These are phyloP conservation scores for Xyrauchen texanus DNA, from an alignment of 2,113 vertebrate species.

Conservation along the genomic window DNA sequence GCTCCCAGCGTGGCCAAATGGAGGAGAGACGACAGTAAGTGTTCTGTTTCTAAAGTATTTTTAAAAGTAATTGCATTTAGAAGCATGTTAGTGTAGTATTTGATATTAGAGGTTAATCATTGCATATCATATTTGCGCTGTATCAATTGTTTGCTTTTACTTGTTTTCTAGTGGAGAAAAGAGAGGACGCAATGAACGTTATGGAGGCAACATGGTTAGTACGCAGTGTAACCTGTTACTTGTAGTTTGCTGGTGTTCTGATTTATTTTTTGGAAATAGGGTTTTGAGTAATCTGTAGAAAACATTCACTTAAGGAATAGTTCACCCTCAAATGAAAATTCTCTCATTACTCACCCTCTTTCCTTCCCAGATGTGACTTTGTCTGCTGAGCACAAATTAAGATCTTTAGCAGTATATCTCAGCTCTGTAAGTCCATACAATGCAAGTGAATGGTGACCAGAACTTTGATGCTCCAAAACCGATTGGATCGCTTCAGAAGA, in stretches of 20 bases:
- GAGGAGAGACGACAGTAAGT: conserved; percentile 81
- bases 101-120: not conserved
- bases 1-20: conserved; percentile 74
- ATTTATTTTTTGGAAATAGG: not conserved
- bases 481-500: too few relatives aligned
- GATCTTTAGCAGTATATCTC: too few relatives aligned
- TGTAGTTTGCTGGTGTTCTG: not conserved
- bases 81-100: not conserved
- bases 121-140: not conserved
- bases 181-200: conserved; percentile 91
- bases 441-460: too few relatives aligned
- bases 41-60: conserved; percentile 16
- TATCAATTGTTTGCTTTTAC: conserved; percentile 35
- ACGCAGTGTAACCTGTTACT: not conserved
- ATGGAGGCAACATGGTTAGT: conserved; percentile 92
- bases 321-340: too few relatives aligned
- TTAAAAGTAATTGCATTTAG: not conserved
- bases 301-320: too few relatives aligned
- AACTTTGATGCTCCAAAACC: too few relatives aligned
- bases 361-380: too few relatives aligned
- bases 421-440: too few relatives aligned
- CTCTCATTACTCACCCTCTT: too few relatives aligned
- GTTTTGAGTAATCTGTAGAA: too few relatives aligned
- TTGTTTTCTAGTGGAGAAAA: conserved; percentile 77
- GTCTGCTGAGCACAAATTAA: too few relatives aligned